A percentile compares a stretch with the other conserved stretches of the same genome.
These are phyloP conservation scores for Ormyrus rosae DNA, from an alignment of 2,888 invertebrate species.

Conservation along the genomic window DNA sequence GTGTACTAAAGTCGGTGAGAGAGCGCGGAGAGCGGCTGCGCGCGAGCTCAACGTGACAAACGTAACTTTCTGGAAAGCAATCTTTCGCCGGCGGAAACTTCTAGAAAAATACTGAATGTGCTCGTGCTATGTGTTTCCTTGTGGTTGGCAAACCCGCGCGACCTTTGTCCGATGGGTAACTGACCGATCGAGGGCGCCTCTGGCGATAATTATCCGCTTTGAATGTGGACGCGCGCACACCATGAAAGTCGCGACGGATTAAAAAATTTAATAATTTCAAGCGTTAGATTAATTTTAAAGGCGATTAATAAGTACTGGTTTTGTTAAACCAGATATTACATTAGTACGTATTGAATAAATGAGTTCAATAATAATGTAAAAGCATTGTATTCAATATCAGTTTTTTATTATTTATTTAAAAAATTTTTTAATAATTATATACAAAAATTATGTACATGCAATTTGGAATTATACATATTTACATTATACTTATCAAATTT, in stretches of 20 bases:
- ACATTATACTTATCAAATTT: constrained; percentile 62
- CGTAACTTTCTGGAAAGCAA: constrained; percentile 50
- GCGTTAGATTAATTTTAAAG: no score
- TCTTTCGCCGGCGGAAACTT: constrained; percentile 43
- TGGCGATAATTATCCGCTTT: constrained; percentile 68
- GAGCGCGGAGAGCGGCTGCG: background rate
- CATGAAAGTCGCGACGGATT: no score
- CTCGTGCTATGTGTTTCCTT: background rate
- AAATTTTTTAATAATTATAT: no score
- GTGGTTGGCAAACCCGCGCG: background rate
- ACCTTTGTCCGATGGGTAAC: background rate
- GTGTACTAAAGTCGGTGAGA: background rate
- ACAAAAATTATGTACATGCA: no score
- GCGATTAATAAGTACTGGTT: no score
- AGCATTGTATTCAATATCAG: no score
- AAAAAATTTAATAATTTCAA: no score
- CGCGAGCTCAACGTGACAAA: constrained; percentile 14
- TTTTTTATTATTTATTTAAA: no score
- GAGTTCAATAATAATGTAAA: no score
- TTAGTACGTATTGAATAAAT: constrained; percentile 1
- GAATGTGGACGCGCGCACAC: constrained; percentile 70
- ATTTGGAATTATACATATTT: constrained; percentile 7
- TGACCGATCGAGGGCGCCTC: constrained; percentile 70
- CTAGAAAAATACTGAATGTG: constrained; percentile 35
- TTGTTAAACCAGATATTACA: background rate